Evolutionary conservation across 2,888 invertebrate genomes (phyloP), one percentile per base, ranked within the genome.

Genomic region (Gymnosoma rotundatum): DNA sequence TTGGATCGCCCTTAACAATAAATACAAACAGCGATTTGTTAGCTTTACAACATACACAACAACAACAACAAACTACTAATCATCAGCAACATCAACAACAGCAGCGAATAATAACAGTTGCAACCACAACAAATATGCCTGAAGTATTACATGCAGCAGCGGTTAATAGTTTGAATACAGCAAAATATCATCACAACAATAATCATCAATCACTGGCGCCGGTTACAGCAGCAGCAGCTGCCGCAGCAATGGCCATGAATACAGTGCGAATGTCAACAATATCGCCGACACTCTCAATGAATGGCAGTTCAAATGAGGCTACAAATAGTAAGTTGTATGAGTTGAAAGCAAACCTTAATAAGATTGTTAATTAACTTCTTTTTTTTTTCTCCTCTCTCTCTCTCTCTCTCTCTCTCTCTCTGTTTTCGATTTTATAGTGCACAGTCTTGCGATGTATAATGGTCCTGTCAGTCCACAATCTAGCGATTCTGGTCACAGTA

Each of bases 231-330:
- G 79, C 73, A 63, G 80, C 74, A 20, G 72, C 86, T 45, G 73
- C 83, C 16, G 72, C 83, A 61, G 78, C 83, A 64, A 82, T 86
- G 72, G 72, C 79, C 60, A 82, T 78, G 85, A 66, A 80, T 67
- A 66, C 79, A 60, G 83, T 87, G 10, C 88, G 89, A 8, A 83
- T 92, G 85, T 88, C 90, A 45, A 88, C 91, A 18, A 88, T 90
- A 86, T 94, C 94, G 73, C 93, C 92, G 78, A 93, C 93, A 88
- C 92, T 94, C 70, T 92, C 93, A 56, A 88, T 91, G 87, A 92
- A 90, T 85, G 91, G 90, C 83, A 90, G 90, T 83, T 90, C 91
- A 50, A 90, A 90, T 75, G 91, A 90, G 70, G 88, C 91, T 50
- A 90, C 89, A 87, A 90, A 89, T 87, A 87, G 91, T 91, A 79